phyloP scores from a whole-genome alignment of 2,888 invertebrate species.

The Polydrusus pterygomalis region DNA sequence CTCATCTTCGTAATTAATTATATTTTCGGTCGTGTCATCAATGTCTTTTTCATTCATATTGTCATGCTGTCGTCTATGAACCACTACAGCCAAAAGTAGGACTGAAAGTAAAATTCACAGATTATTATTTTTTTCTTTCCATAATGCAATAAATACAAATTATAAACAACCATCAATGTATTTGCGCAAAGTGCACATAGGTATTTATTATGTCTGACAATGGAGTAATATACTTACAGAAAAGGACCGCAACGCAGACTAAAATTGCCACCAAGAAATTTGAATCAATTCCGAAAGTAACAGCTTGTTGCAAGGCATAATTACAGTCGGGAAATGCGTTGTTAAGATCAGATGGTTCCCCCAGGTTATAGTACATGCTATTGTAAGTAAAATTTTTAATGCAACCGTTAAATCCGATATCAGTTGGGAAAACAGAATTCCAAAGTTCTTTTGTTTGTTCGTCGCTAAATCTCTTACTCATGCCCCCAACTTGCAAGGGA shows the following conservation, averaged over 20 bases:
- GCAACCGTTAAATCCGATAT: constrained; percentile 89
- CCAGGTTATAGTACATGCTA: constrained; percentile 91
- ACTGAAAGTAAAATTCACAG: constrained; percentile 73
- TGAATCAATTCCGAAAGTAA: constrained; percentile 88
- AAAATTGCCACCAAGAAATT: constrained; percentile 93
- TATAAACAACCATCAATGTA: neutral
- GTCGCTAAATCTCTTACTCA: constrained; percentile 78
- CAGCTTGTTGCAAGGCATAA: constrained; percentile 82
- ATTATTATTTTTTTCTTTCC: no score
- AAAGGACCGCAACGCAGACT: constrained; percentile 88
- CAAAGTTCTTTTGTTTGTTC: constrained; percentile 80
- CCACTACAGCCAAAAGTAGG: constrained; percentile 90
- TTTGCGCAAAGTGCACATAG: no score
- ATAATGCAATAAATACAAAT: no score
- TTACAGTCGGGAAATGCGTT: constrained; percentile 84
- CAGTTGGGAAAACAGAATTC: constrained; percentile 80
- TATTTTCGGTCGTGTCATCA: constrained; percentile 97
- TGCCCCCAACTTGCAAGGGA: constrained; percentile 90
- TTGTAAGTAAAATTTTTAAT: constrained; percentile 93
- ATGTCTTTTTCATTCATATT: constrained; percentile 93
- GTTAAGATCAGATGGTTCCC: constrained; percentile 81
- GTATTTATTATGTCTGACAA: neutral
- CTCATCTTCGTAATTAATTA: constrained; percentile 98
- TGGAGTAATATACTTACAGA: constrained; percentile 78
- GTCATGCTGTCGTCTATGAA: constrained; percentile 90